Evolutionary conservation across 2,888 invertebrate species (phyloP).

Genomic region (Lysandra bellargus): DNA sequence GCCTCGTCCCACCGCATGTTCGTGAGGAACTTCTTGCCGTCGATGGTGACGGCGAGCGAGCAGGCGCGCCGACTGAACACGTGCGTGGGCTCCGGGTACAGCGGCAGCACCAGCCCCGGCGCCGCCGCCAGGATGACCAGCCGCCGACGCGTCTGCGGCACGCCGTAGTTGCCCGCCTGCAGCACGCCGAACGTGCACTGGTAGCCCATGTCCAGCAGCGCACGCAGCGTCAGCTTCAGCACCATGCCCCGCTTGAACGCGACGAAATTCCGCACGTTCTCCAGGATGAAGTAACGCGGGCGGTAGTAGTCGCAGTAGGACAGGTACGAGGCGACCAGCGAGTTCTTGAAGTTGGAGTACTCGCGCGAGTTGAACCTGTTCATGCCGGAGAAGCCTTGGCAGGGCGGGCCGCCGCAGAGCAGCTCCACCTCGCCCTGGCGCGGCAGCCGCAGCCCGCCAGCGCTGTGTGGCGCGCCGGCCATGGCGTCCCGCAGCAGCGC

Average conservation of each 20-base stretch:
- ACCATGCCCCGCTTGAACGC: conserved; percentile 91
- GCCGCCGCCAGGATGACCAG: conserved; percentile 90
- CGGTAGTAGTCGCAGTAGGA: conserved; percentile 93
- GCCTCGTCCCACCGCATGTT: conserved; percentile 83
- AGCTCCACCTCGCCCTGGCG: conserved; percentile 90
- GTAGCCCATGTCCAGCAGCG: conserved; percentile 91
- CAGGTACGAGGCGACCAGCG: conserved; percentile 89
- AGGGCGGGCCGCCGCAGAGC: conserved; percentile 92
- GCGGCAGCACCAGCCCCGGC: conserved; percentile 86
- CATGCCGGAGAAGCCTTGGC: conserved; percentile 95
- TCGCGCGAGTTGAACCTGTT: conserved; percentile 92
- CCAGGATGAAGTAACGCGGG: conserved; percentile 90
- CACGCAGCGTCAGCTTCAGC: conserved; percentile 87
- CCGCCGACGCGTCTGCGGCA: conserved; percentile 89
- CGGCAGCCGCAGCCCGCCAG: conserved; percentile 82
- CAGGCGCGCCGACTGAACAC: conserved; percentile 87
- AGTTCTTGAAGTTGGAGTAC: conserved; percentile 92
- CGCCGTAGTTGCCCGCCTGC: conserved; percentile 92
- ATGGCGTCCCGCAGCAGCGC: conserved; percentile 84
- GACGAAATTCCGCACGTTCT: conserved; percentile 93
- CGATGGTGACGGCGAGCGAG: conserved; percentile 73
- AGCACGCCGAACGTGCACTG: conserved; percentile 93
- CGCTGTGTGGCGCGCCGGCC: conserved; percentile 77
- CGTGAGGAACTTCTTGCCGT: conserved; percentile 72
- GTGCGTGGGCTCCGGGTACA: conserved; percentile 89